Evolutionary conservation across 2,113 vertebrate genomes (phyloP).

Genomic region (Brachirus orientalis): DNA sequence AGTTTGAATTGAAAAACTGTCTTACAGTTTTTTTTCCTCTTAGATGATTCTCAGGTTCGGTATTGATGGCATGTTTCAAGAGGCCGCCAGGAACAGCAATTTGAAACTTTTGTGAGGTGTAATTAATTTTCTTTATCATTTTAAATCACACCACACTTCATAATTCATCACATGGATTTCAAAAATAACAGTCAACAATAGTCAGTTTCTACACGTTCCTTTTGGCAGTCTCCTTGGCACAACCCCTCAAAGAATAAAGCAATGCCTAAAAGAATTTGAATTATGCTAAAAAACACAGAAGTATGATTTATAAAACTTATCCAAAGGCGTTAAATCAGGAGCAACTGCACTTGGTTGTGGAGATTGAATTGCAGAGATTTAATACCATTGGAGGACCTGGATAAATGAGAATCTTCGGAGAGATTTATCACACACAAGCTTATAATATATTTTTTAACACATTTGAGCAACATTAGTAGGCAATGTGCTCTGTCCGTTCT

Average conservation of each 20-base stretch:
- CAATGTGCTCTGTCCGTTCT: background rate
- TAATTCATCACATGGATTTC: background rate
- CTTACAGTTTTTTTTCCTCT: background rate
- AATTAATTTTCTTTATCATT: background rate
- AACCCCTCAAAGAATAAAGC: background rate
- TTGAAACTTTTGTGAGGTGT: background rate
- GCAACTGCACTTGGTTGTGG: background rate
- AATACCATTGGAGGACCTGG: background rate
- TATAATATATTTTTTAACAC: background rate
- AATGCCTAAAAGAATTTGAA: background rate
- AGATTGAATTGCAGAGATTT: too few relatives aligned
- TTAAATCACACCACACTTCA: background rate
- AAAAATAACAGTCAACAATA: background rate
- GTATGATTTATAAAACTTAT: background rate
- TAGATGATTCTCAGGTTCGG: background rate
- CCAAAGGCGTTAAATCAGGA: background rate
- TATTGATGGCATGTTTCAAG: background rate
- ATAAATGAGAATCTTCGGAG: background rate
- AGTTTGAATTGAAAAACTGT: constrained; percentile 2
- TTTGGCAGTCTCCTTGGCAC: background rate
- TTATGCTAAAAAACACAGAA: background rate
- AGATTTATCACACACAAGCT: too few relatives aligned
- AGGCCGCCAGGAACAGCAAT: background rate
- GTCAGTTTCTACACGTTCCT: background rate
- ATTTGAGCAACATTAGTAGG: background rate